These are phyloP conservation scores for Alloplasta piceator DNA, from an alignment of 2,888 invertebrate genomes.

Conservation along the genomic window DNA sequence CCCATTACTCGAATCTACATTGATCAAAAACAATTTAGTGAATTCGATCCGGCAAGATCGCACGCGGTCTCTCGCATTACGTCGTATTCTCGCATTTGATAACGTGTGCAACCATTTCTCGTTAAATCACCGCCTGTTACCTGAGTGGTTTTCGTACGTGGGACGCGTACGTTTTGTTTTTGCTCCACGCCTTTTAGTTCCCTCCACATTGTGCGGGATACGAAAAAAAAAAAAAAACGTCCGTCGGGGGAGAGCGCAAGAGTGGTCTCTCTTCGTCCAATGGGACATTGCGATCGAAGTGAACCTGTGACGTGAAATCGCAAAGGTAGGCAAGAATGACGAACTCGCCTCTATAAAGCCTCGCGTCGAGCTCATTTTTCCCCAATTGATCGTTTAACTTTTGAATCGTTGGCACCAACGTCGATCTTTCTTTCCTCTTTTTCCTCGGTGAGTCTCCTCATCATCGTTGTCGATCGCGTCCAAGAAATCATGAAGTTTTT, in stretches of 20 bases:
- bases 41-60: not conserved
- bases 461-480: not conserved
- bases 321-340: slow-evolving; percentile 46
- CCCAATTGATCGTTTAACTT: slow-evolving; percentile 61
- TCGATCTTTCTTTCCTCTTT: slow-evolving; percentile 5
- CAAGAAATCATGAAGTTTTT: slow-evolving; percentile 61
- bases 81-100: slow-evolving; percentile 18
- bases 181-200: slow-evolving; percentile 41
- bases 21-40: not conserved
- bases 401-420: slow-evolving; percentile 44
- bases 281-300: slow-evolving; percentile 37
- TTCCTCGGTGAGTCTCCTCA: not conserved
- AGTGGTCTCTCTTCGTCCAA: slow-evolving; percentile 43
- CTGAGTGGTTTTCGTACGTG: slow-evolving; percentile 36
- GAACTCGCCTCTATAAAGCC: slow-evolving; percentile 66
- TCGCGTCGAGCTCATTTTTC: slow-evolving; percentile 43
- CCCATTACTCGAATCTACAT: not conserved
- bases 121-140: slow-evolving; percentile 14
- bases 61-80: not conserved
- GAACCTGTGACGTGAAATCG: not conserved
- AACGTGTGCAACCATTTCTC: slow-evolving; percentile 3
- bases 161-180: slow-evolving; percentile 50
- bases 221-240: slow-evolving; percentile 13
- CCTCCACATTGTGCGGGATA: slow-evolving; percentile 21
- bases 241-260: slow-evolving; percentile 9